Evolutionary conservation across 1,140 invertebrate species (phyloP), one percentile per base, ranked within the genome.

Genomic region (Archegozetes longisetosus): DNA sequence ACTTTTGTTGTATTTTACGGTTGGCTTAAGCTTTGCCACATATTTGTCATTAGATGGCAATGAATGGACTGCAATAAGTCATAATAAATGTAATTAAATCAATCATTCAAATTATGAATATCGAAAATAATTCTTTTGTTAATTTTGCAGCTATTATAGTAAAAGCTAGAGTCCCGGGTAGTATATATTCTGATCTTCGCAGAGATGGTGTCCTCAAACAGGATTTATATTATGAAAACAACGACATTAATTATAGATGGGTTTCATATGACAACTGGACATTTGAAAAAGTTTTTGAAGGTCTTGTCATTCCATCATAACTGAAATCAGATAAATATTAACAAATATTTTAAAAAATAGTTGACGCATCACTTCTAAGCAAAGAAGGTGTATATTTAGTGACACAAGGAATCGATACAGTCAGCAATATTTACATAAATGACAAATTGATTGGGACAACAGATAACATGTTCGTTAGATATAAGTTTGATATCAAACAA

Each of bases 401-500:
- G 20, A 82, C 88, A 58, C 77, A 93, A 64, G 91, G 91, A 9
- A 69, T 96, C 6, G 92, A 96, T 70, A 94, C 91, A 0, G 77
- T 90, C 59, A 75, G 86, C 2, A 78, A 73, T 49, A 76, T 96
- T 25, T 77, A 69, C 65, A 53, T 96, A 1, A 95, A 96, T 73
- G 77, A 76, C 47, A n/a, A 68, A 20, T 61, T 71, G 0, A 70
- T 94, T 25, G 86, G 84, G 0, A 68, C 69, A 48, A 79, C 83
- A 1, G 76, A 82, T 59, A 95, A 96, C 70, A 94, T 95, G 89
- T 96, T 96, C 72, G 73, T 85, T 2, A 75, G 79, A 69, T 91
- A 94, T 68, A 73, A 73, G 46, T 88, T 83, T 69, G 77, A 88
- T 62, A 75, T 94, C 0, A 86, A 81, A 69, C 52, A 74, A 52